Conservation (phyloP, 2,797 vertebrate species). For the Epinephelus malabaricus region DNA sequence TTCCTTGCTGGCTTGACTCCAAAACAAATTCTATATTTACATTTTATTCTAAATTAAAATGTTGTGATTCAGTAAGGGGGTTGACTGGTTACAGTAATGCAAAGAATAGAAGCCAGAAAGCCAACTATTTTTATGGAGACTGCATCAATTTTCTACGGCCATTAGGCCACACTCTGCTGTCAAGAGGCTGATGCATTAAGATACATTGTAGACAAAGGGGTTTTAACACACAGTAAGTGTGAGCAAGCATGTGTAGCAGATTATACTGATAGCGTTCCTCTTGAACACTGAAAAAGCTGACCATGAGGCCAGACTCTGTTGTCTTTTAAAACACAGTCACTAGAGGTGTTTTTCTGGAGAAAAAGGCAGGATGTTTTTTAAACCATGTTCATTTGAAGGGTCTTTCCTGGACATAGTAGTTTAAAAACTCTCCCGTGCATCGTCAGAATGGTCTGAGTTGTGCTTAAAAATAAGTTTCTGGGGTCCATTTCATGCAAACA, state of each 20-base stretch:
- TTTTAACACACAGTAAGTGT: slow-evolving; percentile 7
- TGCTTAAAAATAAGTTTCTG: not conserved
- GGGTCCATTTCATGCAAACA: slow-evolving; percentile 1
- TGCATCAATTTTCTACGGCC: slow-evolving; percentile 21
- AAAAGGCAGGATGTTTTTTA: not conserved
- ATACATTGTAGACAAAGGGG: not conserved
- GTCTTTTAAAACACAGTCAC: not conserved
- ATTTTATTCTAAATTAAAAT: slow-evolving; percentile 47
- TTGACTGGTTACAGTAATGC: slow-evolving; percentile 19
- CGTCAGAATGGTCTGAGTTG: not conserved
- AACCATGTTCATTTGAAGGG: not conserved
- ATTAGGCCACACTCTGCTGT: slow-evolving; percentile 22
- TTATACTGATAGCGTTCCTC: not conserved
- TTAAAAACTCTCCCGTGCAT: not conserved
- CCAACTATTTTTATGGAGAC: slow-evolving; percentile 11
- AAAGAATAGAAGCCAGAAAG: slow-evolving; percentile 8
- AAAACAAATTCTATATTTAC: slow-evolving; percentile 28
- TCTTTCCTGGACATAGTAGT: not conserved
- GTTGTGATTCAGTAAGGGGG: slow-evolving; percentile 25
- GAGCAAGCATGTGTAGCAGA: slow-evolving; percentile 10
- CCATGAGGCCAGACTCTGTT: not conserved
- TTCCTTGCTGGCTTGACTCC: slow-evolving; percentile 9
- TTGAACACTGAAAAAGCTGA: slow-evolving; percentile 10
- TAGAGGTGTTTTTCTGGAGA: not conserved
- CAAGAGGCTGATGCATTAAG: slow-evolving; percentile 21